Evolutionary conservation across 2,113 vertebrate genomes (phyloP).

Genomic region (Lutjanus erythropterus): DNA sequence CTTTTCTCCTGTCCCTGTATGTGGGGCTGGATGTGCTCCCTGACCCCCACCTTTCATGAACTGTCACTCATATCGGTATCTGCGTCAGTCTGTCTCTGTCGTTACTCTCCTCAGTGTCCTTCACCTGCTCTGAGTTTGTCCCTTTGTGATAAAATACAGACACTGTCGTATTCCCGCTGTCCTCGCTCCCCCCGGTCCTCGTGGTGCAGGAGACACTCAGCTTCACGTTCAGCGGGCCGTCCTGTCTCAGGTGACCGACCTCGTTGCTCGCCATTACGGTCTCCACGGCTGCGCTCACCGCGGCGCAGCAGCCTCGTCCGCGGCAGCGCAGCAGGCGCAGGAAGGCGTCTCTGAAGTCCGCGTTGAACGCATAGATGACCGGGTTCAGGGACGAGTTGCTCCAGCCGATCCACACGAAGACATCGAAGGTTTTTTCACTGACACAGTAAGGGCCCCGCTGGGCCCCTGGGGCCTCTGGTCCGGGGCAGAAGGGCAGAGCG

Average conservation of each 20-base stretch:
- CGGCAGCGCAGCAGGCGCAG: slow-evolving; percentile 72
- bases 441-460: slow-evolving; percentile 66
- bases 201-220: slow-evolving; percentile 23
- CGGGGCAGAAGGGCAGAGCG: slow-evolving; percentile 75
- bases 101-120: slow-evolving; percentile 49
- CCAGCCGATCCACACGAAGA: slow-evolving; percentile 81
- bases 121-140: slow-evolving; percentile 31
- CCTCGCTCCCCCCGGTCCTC: slow-evolving; percentile 63
- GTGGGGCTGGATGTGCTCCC: neutral
- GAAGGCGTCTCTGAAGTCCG: slow-evolving; percentile 78
- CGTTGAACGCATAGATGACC: slow-evolving; percentile 77
- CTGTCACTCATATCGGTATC: slow-evolving; percentile 47
- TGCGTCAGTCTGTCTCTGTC: slow-evolving; percentile 52
- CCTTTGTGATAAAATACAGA: slow-evolving; percentile 60
- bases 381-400: slow-evolving; percentile 79
- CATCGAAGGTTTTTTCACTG: slow-evolving; percentile 72
- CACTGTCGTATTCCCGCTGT: slow-evolving; percentile 69
- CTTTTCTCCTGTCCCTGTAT: neutral
- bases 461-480: slow-evolving; percentile 30
- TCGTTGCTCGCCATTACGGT: slow-evolving; percentile 65
- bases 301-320: slow-evolving; percentile 51
- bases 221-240: slow-evolving; percentile 38
- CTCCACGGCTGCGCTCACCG: slow-evolving; percentile 57
- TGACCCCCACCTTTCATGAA: neutral
- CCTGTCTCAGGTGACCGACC: slow-evolving; percentile 37